phyloP scores from a whole-genome alignment of 2,113 vertebrate genomes.

The Malaclemys terrapin region DNA sequence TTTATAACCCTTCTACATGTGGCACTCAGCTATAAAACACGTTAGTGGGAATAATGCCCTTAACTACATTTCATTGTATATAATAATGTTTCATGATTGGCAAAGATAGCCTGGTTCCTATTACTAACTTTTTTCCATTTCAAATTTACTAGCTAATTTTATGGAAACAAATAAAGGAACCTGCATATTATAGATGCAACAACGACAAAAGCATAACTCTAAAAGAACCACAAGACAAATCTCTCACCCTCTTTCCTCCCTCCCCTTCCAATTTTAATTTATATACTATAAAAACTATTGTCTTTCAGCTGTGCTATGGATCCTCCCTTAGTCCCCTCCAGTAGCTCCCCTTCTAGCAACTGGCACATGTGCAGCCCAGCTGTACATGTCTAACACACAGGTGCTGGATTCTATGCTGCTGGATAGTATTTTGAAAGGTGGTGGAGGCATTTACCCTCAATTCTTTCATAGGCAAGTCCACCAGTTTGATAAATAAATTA shows the following conservation, averaged over 20 bases:
- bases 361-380: not conserved
- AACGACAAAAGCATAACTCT: constrained; percentile 30
- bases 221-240: constrained; percentile 7
- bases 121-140: constrained; percentile 67
- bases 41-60: constrained; percentile 43
- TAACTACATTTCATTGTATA: constrained; percentile 10
- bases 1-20: constrained; percentile 73
- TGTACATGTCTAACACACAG: not conserved
- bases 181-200: constrained; percentile 67
- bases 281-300: constrained; percentile 12
- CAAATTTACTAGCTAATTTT: constrained; percentile 73
- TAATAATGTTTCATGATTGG: not conserved
- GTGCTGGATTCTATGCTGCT: not conserved
- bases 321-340: not conserved
- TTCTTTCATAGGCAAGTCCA: not conserved
- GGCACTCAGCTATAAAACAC: constrained; percentile 46
- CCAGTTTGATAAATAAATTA: rapidly evolving
- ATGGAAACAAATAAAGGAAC: constrained; percentile 66
- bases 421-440: rapidly evolving
- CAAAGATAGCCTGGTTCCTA: constrained; percentile 49
- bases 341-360: not conserved
- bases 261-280: constrained; percentile 61
- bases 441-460: not conserved
- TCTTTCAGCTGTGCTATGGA: constrained; percentile 36
- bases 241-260: constrained; percentile 47